Evolutionary conservation across 2,113 vertebrate species (phyloP).

Genomic region (Sapayoa aenigma): DNA sequence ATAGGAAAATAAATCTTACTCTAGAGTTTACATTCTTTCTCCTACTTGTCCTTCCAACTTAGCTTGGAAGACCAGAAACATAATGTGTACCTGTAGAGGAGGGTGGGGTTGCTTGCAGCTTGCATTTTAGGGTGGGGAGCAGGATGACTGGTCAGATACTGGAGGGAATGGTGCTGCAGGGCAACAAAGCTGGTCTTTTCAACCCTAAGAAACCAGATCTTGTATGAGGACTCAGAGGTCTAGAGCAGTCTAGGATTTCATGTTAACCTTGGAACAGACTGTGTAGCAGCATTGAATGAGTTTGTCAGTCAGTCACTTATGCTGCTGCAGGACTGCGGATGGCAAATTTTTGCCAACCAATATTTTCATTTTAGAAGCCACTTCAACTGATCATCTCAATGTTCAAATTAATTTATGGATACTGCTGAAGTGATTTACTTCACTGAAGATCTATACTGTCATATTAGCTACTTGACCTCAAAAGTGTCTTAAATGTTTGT

Average conservation of each 20-base stretch:
- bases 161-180: not conserved
- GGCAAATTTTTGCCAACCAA: not conserved
- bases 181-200: not conserved
- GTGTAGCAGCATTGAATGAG: accelerated
- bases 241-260: not conserved
- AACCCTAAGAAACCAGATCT: not conserved
- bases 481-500: not conserved
- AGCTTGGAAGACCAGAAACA: not conserved
- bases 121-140: not conserved
- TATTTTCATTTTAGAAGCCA: not conserved
- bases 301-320: not conserved
- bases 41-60: not conserved
- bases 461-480: not conserved
- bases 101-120: not conserved
- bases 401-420: not conserved
- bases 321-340: not conserved
- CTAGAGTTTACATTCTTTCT: not conserved
- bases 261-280: not conserved
- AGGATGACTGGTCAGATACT: not conserved
- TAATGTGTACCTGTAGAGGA: not conserved
- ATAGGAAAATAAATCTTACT: conserved; percentile 4
- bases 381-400: not conserved
- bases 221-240: not conserved
- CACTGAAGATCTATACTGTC: not conserved
- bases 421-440: not conserved